These are phyloP conservation scores for Onychomys torridus DNA, from an alignment of 2,797 vertebrate species.

Conservation along the genomic window DNA sequence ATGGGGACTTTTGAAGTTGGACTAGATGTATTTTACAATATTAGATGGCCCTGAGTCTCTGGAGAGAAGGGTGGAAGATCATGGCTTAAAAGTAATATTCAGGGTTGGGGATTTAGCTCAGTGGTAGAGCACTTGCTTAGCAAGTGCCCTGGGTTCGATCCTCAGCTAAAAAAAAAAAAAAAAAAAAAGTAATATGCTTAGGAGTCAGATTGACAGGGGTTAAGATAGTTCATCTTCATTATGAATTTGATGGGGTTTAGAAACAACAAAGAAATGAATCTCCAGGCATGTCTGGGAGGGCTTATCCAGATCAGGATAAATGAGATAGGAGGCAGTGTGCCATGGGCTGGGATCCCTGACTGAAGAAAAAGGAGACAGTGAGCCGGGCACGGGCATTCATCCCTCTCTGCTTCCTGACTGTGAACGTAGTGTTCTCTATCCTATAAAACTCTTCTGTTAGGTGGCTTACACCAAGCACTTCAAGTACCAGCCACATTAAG, in stretches of 20 bases:
- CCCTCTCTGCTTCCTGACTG: neutral
- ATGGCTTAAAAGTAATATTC: neutral
- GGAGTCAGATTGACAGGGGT: neutral
- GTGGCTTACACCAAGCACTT: neutral
- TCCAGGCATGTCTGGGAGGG: neutral
- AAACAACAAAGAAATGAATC: neutral
- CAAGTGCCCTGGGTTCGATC: too few relatives aligned
- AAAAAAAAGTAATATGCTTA: neutral
- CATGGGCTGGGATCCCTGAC: neutral
- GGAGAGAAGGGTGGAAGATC: neutral
- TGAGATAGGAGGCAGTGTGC: neutral
- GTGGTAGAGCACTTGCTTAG: too few relatives aligned
- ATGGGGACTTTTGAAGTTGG: neutral
- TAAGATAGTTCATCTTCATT: neutral
- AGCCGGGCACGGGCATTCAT: neutral
- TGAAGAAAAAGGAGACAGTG: neutral
- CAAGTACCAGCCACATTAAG: neutral
- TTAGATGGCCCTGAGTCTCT: neutral
- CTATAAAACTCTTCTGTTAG: neutral
- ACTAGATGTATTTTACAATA: neutral
- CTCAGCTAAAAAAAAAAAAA: too few relatives aligned
- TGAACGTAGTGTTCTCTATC: neutral
- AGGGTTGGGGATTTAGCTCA: too few relatives aligned
- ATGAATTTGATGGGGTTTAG: neutral
- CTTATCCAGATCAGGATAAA: neutral